Evolutionary conservation across 1,140 invertebrate species (phyloP).

Genomic region (Stegodyphus mimosarum): DNA sequence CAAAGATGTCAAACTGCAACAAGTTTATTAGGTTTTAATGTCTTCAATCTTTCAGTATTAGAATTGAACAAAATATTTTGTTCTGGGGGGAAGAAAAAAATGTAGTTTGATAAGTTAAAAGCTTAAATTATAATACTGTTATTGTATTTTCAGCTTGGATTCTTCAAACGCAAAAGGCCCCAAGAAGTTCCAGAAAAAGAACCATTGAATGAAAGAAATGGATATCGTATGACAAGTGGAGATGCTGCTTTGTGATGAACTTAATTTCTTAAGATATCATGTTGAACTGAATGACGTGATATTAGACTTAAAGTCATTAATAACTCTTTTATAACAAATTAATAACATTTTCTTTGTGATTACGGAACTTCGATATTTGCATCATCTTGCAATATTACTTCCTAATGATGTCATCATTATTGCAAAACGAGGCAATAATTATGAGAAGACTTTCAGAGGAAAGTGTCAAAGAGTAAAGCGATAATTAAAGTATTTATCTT

Average conservation of each 20-base stretch:
- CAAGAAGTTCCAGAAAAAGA: conserved; percentile 61
- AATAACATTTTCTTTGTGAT: not conserved
- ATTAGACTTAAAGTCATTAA: not conserved
- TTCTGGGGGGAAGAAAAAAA: no score
- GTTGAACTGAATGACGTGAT: not conserved
- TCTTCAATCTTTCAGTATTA: no score
- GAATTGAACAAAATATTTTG: no score
- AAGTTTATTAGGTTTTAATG: no score
- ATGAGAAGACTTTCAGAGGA: not conserved
- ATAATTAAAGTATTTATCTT: no score
- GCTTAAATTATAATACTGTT: not conserved
- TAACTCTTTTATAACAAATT: not conserved
- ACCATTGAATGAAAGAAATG: conserved; percentile 46
- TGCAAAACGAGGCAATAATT: not conserved
- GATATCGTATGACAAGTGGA: conserved; percentile 53
- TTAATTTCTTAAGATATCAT: not conserved
- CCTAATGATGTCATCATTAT: not conserved
- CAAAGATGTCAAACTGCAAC: no score
- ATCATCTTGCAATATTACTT: not conserved
- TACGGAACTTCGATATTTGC: not conserved
- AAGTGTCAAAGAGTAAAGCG: no score
- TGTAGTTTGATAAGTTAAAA: not conserved
- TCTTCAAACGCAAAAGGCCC: conserved; percentile 82
- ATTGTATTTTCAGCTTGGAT: conserved; percentile 80
- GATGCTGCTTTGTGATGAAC: conserved; percentile 54